A percentile compares a stretch with the other conserved stretches of the same genome.
phyloP scores from a whole-genome alignment of 2,113 vertebrate species.

The Crypturellus undulatus region DNA sequence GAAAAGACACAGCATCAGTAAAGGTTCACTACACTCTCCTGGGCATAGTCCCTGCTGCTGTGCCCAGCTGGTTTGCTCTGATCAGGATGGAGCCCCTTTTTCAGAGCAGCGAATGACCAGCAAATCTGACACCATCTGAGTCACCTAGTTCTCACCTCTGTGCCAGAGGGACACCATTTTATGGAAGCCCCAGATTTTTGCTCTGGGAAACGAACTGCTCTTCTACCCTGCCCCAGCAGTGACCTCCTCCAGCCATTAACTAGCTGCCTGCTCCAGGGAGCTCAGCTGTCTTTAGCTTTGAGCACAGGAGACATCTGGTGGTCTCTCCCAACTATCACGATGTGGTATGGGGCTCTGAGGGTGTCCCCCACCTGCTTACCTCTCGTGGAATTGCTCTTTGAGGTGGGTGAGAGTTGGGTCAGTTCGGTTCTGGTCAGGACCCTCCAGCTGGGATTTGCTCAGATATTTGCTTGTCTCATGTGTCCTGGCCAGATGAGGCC shows the following conservation, averaged over 20 bases:
- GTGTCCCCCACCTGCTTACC: conserved; percentile 67
- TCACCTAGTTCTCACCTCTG: neutral
- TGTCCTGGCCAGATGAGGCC: conserved; percentile 69
- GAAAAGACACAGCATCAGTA: conserved; percentile 36
- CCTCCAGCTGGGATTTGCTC: conserved; percentile 77
- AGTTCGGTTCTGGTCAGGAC: conserved; percentile 72
- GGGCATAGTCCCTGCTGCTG: neutral
- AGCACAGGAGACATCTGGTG: neutral
- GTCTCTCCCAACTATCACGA: neutral
- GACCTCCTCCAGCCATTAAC: neutral
- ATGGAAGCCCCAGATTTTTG: neutral
- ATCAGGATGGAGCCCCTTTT: neutral
- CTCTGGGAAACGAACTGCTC: neutral
- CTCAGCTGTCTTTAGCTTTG: neutral
- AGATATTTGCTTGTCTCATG: conserved; percentile 85
- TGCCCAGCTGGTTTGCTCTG: neutral
- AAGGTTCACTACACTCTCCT: neutral
- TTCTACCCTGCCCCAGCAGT: neutral
- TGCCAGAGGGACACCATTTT: neutral
- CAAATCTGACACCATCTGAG: neutral
- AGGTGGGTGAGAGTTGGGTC: conserved; percentile 76
- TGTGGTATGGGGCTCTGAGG: neutral
- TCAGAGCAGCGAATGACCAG: neutral
- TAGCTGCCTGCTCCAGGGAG: fast-evolving
- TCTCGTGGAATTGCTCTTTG: conserved; percentile 78